These are phyloP conservation scores for Eilema sororculum DNA, from an alignment of 2,888 invertebrate species.

Conservation along the genomic window DNA sequence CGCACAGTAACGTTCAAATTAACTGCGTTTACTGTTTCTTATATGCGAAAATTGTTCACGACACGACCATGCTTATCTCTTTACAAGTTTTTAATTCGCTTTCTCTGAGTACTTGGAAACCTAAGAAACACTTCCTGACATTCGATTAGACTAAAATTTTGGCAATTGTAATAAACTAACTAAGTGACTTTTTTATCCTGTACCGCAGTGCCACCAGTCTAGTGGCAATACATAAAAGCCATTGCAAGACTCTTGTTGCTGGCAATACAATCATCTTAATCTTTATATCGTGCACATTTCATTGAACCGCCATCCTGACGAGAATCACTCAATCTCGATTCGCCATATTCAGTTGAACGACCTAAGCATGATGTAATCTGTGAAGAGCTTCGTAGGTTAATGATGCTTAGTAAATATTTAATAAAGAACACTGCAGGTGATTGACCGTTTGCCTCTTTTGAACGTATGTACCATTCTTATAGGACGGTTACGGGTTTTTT, in stretches of 20 bases:
- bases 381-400: conserved; percentile 19
- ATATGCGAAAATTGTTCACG: background rate
- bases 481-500: background rate
- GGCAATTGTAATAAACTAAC: too few relatives aligned
- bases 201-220: too few relatives aligned
- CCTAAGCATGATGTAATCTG: conserved; percentile 33
- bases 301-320: background rate
- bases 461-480: background rate
- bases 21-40: background rate
- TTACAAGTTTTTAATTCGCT: background rate
- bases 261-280: background rate
- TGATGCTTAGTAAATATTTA: conserved; percentile 19
- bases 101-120: background rate
- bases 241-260: background rate
- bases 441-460: conserved; percentile 47
- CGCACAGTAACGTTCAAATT: background rate
- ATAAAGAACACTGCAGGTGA: conserved; percentile 37
- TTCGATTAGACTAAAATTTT: too few relatives aligned
- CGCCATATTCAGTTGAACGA: conserved; percentile 56
- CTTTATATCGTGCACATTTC: background rate
- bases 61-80: background rate
- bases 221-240: too few relatives aligned
- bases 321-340: conserved; percentile 17
- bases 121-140: too few relatives aligned
- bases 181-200: too few relatives aligned